Base-by-base conservation (phyloP, 1,140 invertebrate genomes). In the Chionoecetes opilio region DNA sequence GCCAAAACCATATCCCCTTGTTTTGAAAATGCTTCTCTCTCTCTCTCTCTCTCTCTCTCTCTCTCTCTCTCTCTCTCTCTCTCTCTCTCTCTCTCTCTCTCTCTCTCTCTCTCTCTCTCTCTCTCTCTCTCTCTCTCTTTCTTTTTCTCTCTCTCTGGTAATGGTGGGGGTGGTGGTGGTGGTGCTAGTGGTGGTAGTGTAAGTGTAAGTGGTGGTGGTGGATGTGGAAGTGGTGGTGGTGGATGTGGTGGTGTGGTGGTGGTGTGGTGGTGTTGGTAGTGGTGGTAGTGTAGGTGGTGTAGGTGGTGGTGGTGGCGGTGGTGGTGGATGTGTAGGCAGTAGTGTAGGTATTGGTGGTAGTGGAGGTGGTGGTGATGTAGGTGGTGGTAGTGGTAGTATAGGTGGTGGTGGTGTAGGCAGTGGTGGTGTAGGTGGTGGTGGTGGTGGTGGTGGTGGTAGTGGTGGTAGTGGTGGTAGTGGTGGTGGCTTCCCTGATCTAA, bases 71-170 rank as follows among this genome's bases (percentile, higher is more conserved):
- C 5, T 85, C 5, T 85, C 82, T 85, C 5, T 87, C 85, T 5
- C 29, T 87, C 29, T n/a, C 85, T 87, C 3, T 31, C 85, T 87
- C 85, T 87, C 85, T 87, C 85, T 87, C 85, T 87, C 85, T 87
- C 63, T 75, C 63, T 75, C 31, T 87, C 85, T 87, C n/a, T 87
- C 85, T 32, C 29, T 87, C 85, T 32, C 29, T 87, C 29, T 87
- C 85, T 87, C 85, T 87, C 85, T 87, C 31, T 87, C 85, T 87
- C 85, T 34, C 31, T 87, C 31, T 87, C n/a, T 87, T 32, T 87
- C 85, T 38, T n/a, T 38, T 31, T 38, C n/a, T 38, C 21, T 38
- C 37, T 38, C 37, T 38, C 46, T 53, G 46, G n/a, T n/a, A n/a
- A n/a, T 53, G 46, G 46, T 53, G 21, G 46, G 35, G 2, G 26